Evolutionary conservation across 2,113 vertebrate species (phyloP), one percentile per base, ranked within the genome.

Genomic region (Semicossyphus pulcher): DNA sequence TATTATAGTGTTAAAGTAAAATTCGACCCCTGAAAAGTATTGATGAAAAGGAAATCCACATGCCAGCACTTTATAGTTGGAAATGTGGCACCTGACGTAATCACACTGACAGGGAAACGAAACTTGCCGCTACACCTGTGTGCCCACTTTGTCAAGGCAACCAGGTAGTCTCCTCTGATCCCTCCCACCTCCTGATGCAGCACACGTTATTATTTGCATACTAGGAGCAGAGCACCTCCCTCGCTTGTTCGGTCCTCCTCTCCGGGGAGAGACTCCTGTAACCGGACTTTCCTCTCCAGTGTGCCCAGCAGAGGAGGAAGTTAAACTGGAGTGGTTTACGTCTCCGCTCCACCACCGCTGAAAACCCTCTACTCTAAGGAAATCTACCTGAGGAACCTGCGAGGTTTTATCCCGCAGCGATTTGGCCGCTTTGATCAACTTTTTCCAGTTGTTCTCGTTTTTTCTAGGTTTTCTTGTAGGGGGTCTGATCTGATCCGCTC

Each of bases 241-340:
- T 54, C 56, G 6, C 2, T 1, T 4, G 28, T 26, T 66, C 3
- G 34, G 6, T 7, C 6, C 47, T 52, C 32, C 45, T 31, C 11
- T 44, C 54, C 15, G 1, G 32, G 9, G 14, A 25, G 10, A n/a
- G 6, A 49, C 57, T 48, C 28, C 58, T 73, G 52, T 4, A 36
- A 72, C 60, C 69, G 54, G 83, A 84, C 85, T 86, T 78, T 78
- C 61, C 66, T 72, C 71, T 76, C 28, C 15, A 56, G 53, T 70
- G 16, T 11, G 1, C 28, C 60, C 52, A 10, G 28, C 48, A 9
- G 48, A 86, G 44, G 28, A 87, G 66, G 66, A 75, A 75, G 45
- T 85, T 8, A 9, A 5, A 8, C 32, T 0, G 44, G 10, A 14
- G 41, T 7, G 59, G 58, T 2, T 63, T 26, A 15, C 4, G 16